These are phyloP conservation scores for Hymenochirus boettgeri DNA, from an alignment of 2,113 vertebrate genomes.

Conservation along the genomic window DNA sequence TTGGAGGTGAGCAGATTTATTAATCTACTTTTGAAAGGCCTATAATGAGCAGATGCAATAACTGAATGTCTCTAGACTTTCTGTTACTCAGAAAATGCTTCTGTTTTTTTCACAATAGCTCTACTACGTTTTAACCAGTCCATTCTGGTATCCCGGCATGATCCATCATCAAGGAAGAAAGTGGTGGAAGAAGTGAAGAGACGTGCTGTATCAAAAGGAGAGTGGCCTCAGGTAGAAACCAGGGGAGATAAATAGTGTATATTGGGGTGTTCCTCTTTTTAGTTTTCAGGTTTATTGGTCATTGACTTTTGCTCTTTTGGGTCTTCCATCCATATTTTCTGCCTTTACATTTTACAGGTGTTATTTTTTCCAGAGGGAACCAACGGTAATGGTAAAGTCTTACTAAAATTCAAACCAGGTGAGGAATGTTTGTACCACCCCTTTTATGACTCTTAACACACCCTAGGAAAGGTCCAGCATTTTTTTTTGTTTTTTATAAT, in stretches of 20 bases:
- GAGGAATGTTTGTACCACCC: conserved; percentile 24
- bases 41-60: too few species aligned
- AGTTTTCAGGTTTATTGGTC: background rate
- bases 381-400: conserved; percentile 74
- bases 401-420: conserved; percentile 87
- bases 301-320: background rate
- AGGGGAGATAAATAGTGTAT: background rate
- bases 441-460: background rate
- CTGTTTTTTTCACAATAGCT: conserved; percentile 53
- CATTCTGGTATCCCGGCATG: conserved; percentile 76
- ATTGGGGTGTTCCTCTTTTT: background rate
- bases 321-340: background rate
- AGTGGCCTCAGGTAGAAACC: conserved; percentile 79
- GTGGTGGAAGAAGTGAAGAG: conserved; percentile 71
- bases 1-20: conserved; percentile 71
- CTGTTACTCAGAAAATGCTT: background rate
- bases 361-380: conserved; percentile 86
- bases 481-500: too few species aligned
- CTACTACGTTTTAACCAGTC: conserved; percentile 82
- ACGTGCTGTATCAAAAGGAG: conserved; percentile 70
- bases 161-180: conserved; percentile 74
- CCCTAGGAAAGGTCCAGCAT: too few species aligned
- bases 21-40: background rate
- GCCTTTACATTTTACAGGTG: conserved; percentile 58
- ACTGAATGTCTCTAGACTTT: too few species aligned